Percentiles rank a stretch among this genome's conserved stretches.
Conservation (phyloP, 2,797 vertebrate species). For the Miichthys miiuy region DNA sequence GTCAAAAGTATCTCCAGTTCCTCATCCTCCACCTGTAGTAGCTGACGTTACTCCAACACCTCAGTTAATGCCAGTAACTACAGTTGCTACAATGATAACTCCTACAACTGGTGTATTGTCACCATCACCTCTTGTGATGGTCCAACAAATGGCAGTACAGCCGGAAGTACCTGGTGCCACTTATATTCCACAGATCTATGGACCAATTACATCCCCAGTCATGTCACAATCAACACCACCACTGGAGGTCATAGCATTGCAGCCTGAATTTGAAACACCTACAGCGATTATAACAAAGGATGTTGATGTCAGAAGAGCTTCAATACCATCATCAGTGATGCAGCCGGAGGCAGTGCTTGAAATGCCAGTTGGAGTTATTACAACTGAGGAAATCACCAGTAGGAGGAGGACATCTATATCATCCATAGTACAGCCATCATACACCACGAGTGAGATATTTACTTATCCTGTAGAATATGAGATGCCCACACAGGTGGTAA, state of each 20-base stretch:
- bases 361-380: conserved; percentile 63
- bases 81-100: conserved; percentile 20
- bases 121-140: conserved; percentile 34
- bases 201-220: conserved; percentile 32
- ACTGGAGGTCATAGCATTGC: conserved; percentile 56
- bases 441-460: conserved; percentile 62
- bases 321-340: conserved; percentile 52
- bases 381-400: conserved; percentile 69
- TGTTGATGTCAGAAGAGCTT: conserved; percentile 35
- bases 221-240: conserved; percentile 60
- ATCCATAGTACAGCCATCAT: conserved; percentile 66
- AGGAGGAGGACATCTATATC: conserved; percentile 73
- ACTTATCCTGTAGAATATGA: conserved; percentile 69
- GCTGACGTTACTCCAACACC: neutral
- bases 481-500: conserved; percentile 61
- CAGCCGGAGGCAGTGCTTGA: conserved; percentile 49
- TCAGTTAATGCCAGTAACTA: conserved; percentile 22
- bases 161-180: conserved; percentile 33
- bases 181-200: conserved; percentile 53
- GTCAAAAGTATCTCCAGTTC: neutral
- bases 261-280: conserved; percentile 58
- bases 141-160: conserved; percentile 54
- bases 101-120: conserved; percentile 26
- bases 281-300: conserved; percentile 52
- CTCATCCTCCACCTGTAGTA: conserved; percentile 19